Percentiles rank a stretch among this genome's conserved stretches.
Conservation (phyloP, 2,888 invertebrate genomes). For the Chironomus tentans region DNA sequence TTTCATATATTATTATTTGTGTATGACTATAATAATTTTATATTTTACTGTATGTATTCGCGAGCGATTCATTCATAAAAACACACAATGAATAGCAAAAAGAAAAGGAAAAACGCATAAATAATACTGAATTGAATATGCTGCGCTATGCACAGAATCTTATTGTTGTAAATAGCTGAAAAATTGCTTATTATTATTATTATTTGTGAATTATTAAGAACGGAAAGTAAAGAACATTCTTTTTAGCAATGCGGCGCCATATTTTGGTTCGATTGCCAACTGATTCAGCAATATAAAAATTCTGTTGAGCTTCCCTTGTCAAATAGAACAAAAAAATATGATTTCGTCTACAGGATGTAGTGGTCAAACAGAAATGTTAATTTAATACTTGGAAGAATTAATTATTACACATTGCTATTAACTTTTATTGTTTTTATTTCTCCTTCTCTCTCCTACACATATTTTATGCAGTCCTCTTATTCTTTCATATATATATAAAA, state of each 20-base stretch:
- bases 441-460: not conserved
- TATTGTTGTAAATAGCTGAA: not conserved
- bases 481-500: not conserved
- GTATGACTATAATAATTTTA: too few relatives aligned
- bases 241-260: conserved; percentile 11
- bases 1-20: not conserved
- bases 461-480: not conserved
- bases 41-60: too few relatives aligned
- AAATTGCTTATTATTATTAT: not conserved
- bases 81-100: too few relatives aligned
- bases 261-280: not conserved
- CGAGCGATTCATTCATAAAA: too few relatives aligned
- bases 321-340: not conserved
- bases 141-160: not conserved
- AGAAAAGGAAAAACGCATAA: too few relatives aligned
- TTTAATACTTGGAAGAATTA: not conserved
- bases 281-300: too few relatives aligned
- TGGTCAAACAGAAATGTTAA: conserved; percentile 4
- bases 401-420: conserved; percentile 7
- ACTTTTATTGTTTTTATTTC: not conserved
- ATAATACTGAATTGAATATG: too few relatives aligned
- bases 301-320: too few relatives aligned
- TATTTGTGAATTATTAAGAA: conserved; percentile 14
- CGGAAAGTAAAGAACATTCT: conserved; percentile 7
- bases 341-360: not conserved